Base-by-base conservation (phyloP, 2,113 vertebrate genomes). In the Megaceryle torquata region DNA sequence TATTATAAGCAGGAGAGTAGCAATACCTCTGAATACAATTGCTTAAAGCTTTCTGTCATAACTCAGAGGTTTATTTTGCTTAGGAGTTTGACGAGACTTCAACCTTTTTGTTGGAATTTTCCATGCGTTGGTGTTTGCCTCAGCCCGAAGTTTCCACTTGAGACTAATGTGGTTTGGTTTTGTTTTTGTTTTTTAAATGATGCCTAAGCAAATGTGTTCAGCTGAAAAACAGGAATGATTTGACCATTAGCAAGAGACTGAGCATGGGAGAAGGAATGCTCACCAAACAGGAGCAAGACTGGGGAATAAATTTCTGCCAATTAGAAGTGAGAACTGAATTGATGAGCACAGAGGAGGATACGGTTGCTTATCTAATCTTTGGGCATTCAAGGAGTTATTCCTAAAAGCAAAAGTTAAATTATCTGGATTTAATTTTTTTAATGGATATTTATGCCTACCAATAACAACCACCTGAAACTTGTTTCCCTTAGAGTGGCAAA, bases 1-100 rank as follows among this genome's bases (percentile, higher is more conserved):
- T 96, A 89, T 96, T 96, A 96, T 89, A 91, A 86, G 95, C 78
- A 84, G 70, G 77, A 82, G 65, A 85, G 92, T 84, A 89, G 83
- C 77, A 82, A 51, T 87, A 65, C 44, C 57, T 91, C 86, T 91
- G n/a, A 68, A 87, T 91, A 86, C 72, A 90, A 65, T 92, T 93
- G 83, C 77, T 92, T 93, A 92, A 37, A 0, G 1, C 77, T 95
- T 94, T 94, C 80, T 92, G 86, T 95, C 83, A 89, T 92, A 94
- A 89, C 53, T 86, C 74, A 50, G 25, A 91, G 69, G 69, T 86
- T 96, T 84, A 78, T 96, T 84, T 95, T 95, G 39, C 91, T 60
- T 31, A 37, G 74, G 65, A 79, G 83, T 95, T 91, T 86, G 83
- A 92, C 1, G 2, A 85, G 76, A 72, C 69, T 80, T 93, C 68